Percentiles rank a stretch among this genome's conserved stretches.
Evolutionary conservation across 2,797 vertebrate genomes (phyloP).

Genomic region (Centroberyx gerrardi): DNA sequence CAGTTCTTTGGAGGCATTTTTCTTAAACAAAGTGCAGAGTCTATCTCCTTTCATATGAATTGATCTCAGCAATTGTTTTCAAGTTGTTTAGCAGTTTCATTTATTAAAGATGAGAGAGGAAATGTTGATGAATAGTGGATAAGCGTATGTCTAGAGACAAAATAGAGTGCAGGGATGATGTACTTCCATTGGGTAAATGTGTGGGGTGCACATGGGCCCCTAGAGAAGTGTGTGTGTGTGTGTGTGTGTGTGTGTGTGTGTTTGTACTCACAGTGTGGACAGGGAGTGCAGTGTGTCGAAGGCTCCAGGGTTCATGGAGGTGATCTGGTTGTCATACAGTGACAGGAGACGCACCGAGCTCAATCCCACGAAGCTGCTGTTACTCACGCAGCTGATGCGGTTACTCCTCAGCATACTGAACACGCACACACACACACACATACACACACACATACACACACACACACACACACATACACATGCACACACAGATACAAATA

Average conservation of each 20-base stretch:
- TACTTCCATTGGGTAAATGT: neutral
- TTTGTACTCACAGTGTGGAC: constrained; percentile 92
- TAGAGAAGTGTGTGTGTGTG: neutral
- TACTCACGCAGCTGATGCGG: constrained; percentile 96
- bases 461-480: constrained; percentile 13
- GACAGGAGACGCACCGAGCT: constrained; percentile 97
- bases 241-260: neutral
- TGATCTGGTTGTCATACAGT: constrained; percentile 98
- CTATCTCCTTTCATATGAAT: too few species aligned
- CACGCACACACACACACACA: constrained; percentile 60
- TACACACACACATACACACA: constrained; percentile 25
- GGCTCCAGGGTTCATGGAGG: constrained; percentile 93
- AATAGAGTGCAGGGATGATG: too few species aligned
- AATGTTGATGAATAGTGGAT: neutral
- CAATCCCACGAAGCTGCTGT: constrained; percentile 95
- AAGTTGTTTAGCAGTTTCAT: too few species aligned
- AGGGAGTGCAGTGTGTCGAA: constrained; percentile 97
- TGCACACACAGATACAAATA: constrained; percentile 6
- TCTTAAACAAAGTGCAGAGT: too few species aligned
- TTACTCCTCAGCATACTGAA: constrained; percentile 97
- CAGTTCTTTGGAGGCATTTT: too few species aligned
- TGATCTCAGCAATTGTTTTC: too few species aligned
- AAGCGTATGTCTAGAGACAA: neutral
- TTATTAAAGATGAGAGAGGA: neutral
- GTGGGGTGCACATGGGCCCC: too few species aligned